Evolutionary conservation across 2,797 vertebrate species (phyloP).

Genomic region (Characodon lateralis): DNA sequence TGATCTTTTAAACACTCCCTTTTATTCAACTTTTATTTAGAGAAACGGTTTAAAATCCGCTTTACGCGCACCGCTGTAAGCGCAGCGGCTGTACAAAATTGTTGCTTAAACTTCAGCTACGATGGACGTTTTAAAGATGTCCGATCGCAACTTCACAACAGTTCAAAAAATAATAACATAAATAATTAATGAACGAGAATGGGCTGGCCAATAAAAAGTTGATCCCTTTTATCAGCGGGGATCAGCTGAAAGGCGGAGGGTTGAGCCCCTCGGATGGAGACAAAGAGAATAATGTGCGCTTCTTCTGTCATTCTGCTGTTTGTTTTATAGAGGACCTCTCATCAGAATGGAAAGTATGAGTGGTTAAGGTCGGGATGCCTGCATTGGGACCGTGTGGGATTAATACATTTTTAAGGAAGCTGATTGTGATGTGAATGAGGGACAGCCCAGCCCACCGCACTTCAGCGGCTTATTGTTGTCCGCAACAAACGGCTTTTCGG

Average conservation of each 20-base stretch:
- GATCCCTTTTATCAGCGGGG: not conserved
- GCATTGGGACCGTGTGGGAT: not conserved
- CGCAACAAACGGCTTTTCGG: conserved; percentile 33
- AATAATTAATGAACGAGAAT: conserved; percentile 2
- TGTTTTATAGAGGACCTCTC: not conserved
- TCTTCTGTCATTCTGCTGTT: not conserved
- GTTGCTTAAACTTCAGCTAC: conserved; percentile 52
- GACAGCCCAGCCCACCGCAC: conserved; percentile 10
- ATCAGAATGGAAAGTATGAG: not conserved
- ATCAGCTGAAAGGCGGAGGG: not conserved
- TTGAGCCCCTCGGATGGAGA: conserved; percentile 1
- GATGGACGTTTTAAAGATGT: conserved; percentile 45
- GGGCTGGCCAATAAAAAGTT: conserved; percentile 33
- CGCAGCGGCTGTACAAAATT: conserved; percentile 16
- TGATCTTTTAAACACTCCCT: not conserved
- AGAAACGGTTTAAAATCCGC: conserved; percentile 18
- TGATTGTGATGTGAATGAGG: conserved; percentile 13
- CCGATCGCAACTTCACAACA: conserved; percentile 41
- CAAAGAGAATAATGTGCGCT: not conserved
- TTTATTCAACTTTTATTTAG: conserved; percentile 45
- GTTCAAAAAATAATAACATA: not conserved
- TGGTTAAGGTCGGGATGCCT: not conserved
- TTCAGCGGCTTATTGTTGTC: conserved; percentile 48
- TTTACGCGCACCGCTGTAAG: conserved; percentile 5
- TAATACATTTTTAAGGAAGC: conserved; percentile 5